Base-by-base conservation (phyloP, 2,797 vertebrate species). In the Acanthiza pusilla region DNA sequence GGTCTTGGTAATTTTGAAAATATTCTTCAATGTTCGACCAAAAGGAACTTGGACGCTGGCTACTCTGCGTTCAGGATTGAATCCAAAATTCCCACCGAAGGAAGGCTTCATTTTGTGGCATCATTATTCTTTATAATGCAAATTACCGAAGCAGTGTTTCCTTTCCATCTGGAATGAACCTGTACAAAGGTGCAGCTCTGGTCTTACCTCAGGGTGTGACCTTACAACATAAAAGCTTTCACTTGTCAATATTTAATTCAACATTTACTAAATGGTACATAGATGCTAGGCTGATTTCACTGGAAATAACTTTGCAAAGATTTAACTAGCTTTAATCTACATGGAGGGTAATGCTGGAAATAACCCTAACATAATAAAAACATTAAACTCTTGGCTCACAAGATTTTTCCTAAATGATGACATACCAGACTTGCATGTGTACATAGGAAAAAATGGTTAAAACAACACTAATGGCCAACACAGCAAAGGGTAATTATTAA, bases 201-300 rank as follows among this genome's bases (percentile, higher is more conserved):
- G 29, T 79, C 63, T 70, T 71, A 84, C 79, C 25, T 93, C 34
- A 23, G 80, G 77, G n/a, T 67, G 76, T 75, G 86, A 90, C 67
- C 67, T 93, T 80, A 94, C 55, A 81, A 82, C 38, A 76, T 73
- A 94, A 96, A 95, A 95, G 60, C 71, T 83, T 95, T 75, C 85
- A 60, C 60, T 94, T 94, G 95, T 95, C 91, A 96, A 95, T 96
- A 91, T 94, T 96, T 96, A 95, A 96, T 96, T 95, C 84, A 87
- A 63, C 80, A 67, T 82, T 95, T 94, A 63, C 80, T 90, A 90
- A 94, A 73, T n/a, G 42, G 83, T 42, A 91, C 57, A 47, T 67
- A 36, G 77, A 72, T 71, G 11, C 38, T 65, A 88, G 65, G 50
- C 57, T 96, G 88, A 88, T 88, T 93, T 96, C 60, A 71, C 48